phyloP scores from a whole-genome alignment of 1,140 invertebrate genomes.

The Drosophila mayri region DNA sequence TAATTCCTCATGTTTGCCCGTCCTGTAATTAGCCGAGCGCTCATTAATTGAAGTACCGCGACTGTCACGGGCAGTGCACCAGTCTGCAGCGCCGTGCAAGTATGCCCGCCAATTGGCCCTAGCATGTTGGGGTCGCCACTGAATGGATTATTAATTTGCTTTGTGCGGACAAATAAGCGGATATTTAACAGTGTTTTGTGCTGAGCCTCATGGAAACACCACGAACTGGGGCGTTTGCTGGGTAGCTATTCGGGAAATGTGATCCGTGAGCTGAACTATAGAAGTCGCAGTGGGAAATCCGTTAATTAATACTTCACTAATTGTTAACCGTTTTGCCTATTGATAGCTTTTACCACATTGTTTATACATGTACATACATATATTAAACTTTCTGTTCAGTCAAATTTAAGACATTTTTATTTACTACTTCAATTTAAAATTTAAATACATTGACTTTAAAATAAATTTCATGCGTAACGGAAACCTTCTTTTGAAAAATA shows the following conservation, averaged over 20 bases:
- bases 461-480: neutral
- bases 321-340: neutral
- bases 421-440: neutral
- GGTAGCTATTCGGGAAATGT: neutral
- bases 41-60: conserved; percentile 65
- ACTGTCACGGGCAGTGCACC: conserved; percentile 43
- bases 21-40: conserved; percentile 63
- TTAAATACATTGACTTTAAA: neutral
- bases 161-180: conserved; percentile 16
- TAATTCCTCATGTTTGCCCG: conserved; percentile 55
- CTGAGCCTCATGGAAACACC: neutral
- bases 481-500: neutral
- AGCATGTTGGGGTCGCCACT: conserved; percentile 11
- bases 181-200: conserved; percentile 23
- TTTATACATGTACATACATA: too few relatives aligned
- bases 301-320: neutral
- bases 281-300: neutral
- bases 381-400: too few relatives aligned
- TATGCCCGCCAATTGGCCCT: conserved; percentile 19
- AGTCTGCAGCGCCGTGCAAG: conserved; percentile 13
- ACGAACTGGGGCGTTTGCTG: neutral
- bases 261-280: neutral
- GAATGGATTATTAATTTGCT: conserved; percentile 34
- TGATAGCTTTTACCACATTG: neutral
- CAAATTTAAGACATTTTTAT: neutral